phyloP scores from a whole-genome alignment of 1,140 invertebrate genomes.

The Adelges cooleyi region DNA sequence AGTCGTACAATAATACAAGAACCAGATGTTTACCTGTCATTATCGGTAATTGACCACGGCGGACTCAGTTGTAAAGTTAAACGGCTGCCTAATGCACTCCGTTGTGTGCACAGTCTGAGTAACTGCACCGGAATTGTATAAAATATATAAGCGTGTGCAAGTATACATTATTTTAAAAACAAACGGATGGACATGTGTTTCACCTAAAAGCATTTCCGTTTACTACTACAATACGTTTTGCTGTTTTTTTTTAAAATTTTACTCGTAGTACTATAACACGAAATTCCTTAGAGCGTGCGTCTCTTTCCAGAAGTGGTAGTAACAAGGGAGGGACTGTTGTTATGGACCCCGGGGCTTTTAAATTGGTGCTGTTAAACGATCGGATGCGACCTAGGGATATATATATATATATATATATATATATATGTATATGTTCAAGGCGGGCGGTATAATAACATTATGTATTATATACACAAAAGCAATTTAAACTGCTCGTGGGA shows the following conservation, averaged over 20 bases:
- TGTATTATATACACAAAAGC: constrained; percentile 7
- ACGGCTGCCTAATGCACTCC: constrained; percentile 10
- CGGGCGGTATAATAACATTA: no score
- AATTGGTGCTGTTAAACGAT: constrained; percentile 23
- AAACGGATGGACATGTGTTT: constrained; percentile 6
- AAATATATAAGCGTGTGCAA: background rate
- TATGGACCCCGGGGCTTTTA: background rate
- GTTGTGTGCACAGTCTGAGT: background rate
- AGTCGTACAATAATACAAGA: no score
- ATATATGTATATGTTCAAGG: no score
- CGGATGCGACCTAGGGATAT: background rate
- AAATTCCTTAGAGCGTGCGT: no score
- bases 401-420: no score
- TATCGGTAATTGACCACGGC: background rate
- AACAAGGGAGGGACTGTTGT: no score
- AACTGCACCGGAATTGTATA: background rate
- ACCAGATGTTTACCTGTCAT: constrained; percentile 17
- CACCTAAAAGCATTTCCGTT: constrained; percentile 25
- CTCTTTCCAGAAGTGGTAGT: no score
- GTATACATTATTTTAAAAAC: no score
- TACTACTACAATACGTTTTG: background rate
- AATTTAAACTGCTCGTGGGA: constrained; percentile 18
- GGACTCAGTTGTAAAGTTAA: background rate
- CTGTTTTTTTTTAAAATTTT: background rate
- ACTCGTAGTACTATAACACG: no score